A percentile compares a stretch with the other conserved stretches of the same genome.
Evolutionary conservation across 1,140 invertebrate species (phyloP).

Genomic region (Lineus longissimus): DNA sequence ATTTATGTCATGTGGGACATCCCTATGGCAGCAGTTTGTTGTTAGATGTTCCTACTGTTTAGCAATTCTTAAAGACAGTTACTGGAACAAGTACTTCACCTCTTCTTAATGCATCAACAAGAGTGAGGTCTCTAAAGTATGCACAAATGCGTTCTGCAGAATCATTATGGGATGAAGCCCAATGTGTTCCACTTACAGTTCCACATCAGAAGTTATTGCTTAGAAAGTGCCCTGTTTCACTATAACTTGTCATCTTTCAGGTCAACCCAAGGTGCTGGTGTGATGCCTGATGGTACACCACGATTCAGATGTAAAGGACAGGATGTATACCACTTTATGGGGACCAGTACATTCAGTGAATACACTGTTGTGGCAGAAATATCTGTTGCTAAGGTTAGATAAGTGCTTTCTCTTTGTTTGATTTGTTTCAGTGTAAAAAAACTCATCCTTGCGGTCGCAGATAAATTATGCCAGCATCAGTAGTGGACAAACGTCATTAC

Average conservation of each 20-base stretch:
- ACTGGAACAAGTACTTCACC: too few relatives aligned
- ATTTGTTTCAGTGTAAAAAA: background rate
- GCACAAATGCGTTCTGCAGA: too few relatives aligned
- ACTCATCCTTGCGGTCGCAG: too few relatives aligned
- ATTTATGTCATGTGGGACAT: background rate
- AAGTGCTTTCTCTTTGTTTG: background rate
- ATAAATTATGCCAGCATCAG: background rate
- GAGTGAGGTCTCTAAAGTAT: too few relatives aligned
- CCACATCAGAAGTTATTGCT: background rate
- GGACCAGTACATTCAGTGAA: slow-evolving; percentile 93
- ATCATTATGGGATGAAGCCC: too few relatives aligned
- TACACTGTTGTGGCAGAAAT: slow-evolving; percentile 98
- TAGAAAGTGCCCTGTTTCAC: background rate
- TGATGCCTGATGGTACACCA: slow-evolving; percentile 93
- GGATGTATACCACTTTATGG: slow-evolving; percentile 94
- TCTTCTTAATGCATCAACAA: too few relatives aligned
- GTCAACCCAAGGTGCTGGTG: slow-evolving; percentile 65
- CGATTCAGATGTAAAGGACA: slow-evolving; percentile 87
- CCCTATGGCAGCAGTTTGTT: background rate
- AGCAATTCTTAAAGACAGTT: too few relatives aligned
- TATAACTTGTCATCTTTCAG: slow-evolving; percentile 39
- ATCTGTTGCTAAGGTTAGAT: slow-evolving; percentile 46
- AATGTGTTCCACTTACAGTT: background rate
- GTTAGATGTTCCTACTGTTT: too few relatives aligned
- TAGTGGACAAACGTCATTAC: background rate